Evolutionary conservation across 2,888 invertebrate genomes (phyloP).

Genomic region (Anagyrus pseudococci): DNA sequence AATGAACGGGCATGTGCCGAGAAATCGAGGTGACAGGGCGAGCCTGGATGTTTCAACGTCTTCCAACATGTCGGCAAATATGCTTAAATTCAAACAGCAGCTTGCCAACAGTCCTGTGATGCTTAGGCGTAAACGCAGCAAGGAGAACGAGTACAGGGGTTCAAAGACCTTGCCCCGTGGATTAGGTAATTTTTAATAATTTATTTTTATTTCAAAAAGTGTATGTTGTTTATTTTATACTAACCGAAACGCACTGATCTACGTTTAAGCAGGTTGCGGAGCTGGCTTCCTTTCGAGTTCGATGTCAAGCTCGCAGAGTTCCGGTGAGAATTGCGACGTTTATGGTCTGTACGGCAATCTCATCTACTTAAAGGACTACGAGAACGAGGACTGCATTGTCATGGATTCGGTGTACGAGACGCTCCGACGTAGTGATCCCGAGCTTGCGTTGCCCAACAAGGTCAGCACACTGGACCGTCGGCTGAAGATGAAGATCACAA

Average conservation of each 20-base stretch:
- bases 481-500: constrained; percentile 80
- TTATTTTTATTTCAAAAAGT: constrained; percentile 6
- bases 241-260: neutral
- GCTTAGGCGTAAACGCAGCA: constrained; percentile 67
- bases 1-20: constrained; percentile 42
- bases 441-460: constrained; percentile 81
- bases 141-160: constrained; percentile 70
- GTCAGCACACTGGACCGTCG: constrained; percentile 83
- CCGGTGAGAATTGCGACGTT: constrained; percentile 78
- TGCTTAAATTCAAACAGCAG: constrained; percentile 69
- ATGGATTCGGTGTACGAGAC: constrained; percentile 79
- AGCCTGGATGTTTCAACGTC: constrained; percentile 67
- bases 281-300: constrained; percentile 66
- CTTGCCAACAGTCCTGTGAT: constrained; percentile 71
- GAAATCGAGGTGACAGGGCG: constrained; percentile 60
- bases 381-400: constrained; percentile 73
- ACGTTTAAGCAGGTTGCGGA: constrained; percentile 57
- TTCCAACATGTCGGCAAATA: constrained; percentile 61
- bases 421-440: constrained; percentile 81
- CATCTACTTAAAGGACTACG: constrained; percentile 88
- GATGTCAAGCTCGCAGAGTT: constrained; percentile 67
- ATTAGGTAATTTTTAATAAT: constrained; percentile 61
- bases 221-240: neutral
- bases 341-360: constrained; percentile 89
- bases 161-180: constrained; percentile 83